These are phyloP conservation scores for Centrocercus urophasianus DNA, from an alignment of 2,113 vertebrate genomes.

Conservation along the genomic window DNA sequence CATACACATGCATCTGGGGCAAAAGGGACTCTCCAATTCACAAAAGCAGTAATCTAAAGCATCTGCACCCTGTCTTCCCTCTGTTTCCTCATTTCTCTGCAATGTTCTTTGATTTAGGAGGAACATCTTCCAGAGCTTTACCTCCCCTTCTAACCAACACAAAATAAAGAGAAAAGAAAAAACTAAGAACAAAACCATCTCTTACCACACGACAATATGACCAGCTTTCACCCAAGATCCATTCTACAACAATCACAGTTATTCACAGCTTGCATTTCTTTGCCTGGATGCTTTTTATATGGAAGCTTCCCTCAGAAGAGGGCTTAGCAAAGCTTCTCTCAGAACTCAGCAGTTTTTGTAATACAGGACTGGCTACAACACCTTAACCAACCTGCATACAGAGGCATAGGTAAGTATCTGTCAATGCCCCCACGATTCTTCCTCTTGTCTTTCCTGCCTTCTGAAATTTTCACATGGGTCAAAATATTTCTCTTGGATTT, in stretches of 20 bases:
- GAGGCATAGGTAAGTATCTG: neutral
- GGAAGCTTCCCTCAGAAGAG: neutral
- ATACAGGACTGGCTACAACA: neutral
- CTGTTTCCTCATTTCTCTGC: neutral
- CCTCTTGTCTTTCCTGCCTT: neutral
- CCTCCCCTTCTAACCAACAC: neutral
- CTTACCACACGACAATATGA: neutral
- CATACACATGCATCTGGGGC: neutral
- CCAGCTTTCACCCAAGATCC: neutral
- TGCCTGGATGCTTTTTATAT: neutral
- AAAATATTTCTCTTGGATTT: neutral
- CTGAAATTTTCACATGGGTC: neutral
- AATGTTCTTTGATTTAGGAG: neutral
- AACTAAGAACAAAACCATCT: neutral
- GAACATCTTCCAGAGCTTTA: neutral
- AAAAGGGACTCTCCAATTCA: neutral
- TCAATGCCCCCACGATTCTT: neutral
- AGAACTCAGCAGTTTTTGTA: neutral
- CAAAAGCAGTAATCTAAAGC: neutral
- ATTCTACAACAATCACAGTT: neutral
- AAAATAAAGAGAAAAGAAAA: neutral
- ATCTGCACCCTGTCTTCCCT: neutral
- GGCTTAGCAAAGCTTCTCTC: neutral
- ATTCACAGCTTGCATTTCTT: neutral
- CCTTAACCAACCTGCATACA: accelerated